Base-by-base conservation (phyloP, 2,113 vertebrate genomes). In the Jaculus jaculus region DNA sequence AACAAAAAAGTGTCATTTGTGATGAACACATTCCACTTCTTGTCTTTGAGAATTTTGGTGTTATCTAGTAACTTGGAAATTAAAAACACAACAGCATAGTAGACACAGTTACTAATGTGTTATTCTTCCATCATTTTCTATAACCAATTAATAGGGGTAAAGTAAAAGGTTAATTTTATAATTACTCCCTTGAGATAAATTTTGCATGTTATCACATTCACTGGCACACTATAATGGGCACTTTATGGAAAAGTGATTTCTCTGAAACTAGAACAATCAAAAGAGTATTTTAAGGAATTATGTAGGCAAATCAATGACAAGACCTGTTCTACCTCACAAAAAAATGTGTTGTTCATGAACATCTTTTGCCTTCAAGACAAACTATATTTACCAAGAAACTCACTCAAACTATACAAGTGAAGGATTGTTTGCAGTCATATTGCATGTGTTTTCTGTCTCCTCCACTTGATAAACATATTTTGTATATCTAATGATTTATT, bases 91-190 rank as follows among this genome's bases (percentile, higher is more conserved):
- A 89, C 91, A 81, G 96, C 94, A 94, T 24, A 94, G 87, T 87
- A 95, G 95, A 97, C 82, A 89, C 34, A 60, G 79, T 92, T 96
- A 92, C 58, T 96, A 97, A 97, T 96, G 68, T 96, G 86, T 86
- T 97, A 94, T 97, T 96, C 89, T 96, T 37, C 23, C 93, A 84
- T 97, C 89, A 90, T 95, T 98, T 97, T 89, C 95, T 91, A 88
- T 89, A 96, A 96, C 96, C 96, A 94, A 98, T 97, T 98, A 97
- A 95, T 34, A 91, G 87, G 78, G 96, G 65, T 97, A 97, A 97
- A 94, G 80, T 85, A 97, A 97, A 98, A 98, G 96, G 97, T 98
- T 98, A 98, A 97, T 98, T 97, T 98, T 97, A 92, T 97, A 98
- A 98, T 98, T 98, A 92, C 69, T 97, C 75, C 79, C 73, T 30